Evolutionary conservation across 2,113 vertebrate species (phyloP), one percentile per base, ranked within the genome.

Genomic region (Embiotoca jacksoni): DNA sequence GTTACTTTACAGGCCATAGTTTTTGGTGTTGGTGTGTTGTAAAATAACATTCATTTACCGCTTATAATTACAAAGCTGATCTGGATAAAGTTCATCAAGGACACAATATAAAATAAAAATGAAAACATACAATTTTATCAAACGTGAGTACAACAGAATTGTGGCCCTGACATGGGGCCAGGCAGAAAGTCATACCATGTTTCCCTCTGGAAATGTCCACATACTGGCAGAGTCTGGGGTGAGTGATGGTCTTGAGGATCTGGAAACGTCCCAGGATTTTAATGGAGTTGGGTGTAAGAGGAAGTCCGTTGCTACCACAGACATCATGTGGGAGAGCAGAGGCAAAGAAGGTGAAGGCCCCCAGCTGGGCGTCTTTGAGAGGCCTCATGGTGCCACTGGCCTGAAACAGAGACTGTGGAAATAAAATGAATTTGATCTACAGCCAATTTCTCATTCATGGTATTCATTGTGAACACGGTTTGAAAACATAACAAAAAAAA

Each of bases 201-300:
- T 99, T 99, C 73, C 98, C 98, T 83, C 98, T 95, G 80, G 96
- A 94, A 83, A 99, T 98, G 87, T 99, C 98, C 89, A 99, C 94
- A 15, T 99, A 99, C 32, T 99, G 98, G 79, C 98, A 99, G 44
- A 99, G 96, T 83, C 97, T 94, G 46, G 98, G 98, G 74, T 99
- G 97, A 15, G 95, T 96, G 78, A 98, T 91, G 72, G 97, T 98
- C 92, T 99, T 99, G 15, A 99, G 96, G 80, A 99, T 96, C 92
- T 99, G 98, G 93, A 99, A 99, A 59, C 97, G 96, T 10, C 98
- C 98, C 73, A 99, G 93, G 85, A 99, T 99, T 94, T 98, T 98
- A 86, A 99, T 99, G 86, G 98, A 99, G 91, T 99, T 99, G 54
- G 98, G 98, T 39, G 98, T 99, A 46, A 99, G 95, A 66, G 98